Evolutionary conservation across 2,797 vertebrate species (phyloP).

Genomic region (Odontamblyopus rebecca): DNA sequence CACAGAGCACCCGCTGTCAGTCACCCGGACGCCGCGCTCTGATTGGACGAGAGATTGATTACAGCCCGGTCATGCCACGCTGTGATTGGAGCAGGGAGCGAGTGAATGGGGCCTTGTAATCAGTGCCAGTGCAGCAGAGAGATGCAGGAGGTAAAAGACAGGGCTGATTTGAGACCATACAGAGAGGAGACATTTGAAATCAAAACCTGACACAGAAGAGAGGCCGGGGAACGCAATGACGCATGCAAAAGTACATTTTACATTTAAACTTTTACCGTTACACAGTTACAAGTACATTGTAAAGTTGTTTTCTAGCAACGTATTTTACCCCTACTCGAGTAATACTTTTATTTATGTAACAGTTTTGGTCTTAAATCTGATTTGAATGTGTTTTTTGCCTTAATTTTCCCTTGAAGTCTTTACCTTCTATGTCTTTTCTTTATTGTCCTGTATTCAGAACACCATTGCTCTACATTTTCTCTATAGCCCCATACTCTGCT

Average conservation of each 20-base stretch:
- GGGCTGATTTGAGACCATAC: slow-evolving; percentile 40
- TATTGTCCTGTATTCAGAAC: too few relatives aligned
- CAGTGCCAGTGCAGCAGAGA: slow-evolving; percentile 76
- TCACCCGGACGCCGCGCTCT: slow-evolving; percentile 65
- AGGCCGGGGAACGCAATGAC: slow-evolving; percentile 17
- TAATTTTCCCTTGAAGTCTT: too few relatives aligned
- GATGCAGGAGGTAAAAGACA: slow-evolving; percentile 59
- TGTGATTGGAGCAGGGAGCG: slow-evolving; percentile 55
- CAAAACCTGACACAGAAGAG: not conserved
- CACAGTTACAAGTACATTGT: too few relatives aligned
- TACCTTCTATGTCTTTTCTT: too few relatives aligned
- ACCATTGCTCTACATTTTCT: too few relatives aligned
- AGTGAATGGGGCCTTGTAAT: slow-evolving; percentile 85
- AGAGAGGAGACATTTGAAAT: slow-evolving; percentile 27
- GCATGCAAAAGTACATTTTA: not conserved
- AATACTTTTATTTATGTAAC: too few relatives aligned
- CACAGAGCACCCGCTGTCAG: slow-evolving; percentile 79
- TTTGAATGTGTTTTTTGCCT: too few relatives aligned
- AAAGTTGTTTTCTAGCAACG: too few relatives aligned
- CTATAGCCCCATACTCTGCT: too few relatives aligned
- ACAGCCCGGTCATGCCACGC: slow-evolving; percentile 74
- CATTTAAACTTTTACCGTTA: not conserved
- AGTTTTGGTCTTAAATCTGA: too few relatives aligned
- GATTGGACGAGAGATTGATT: slow-evolving; percentile 88
- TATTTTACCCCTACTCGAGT: too few relatives aligned